Evolutionary conservation across 2,888 invertebrate genomes (phyloP), one percentile per base, ranked within the genome.

Genomic region (Gymnocheta viridis): DNA sequence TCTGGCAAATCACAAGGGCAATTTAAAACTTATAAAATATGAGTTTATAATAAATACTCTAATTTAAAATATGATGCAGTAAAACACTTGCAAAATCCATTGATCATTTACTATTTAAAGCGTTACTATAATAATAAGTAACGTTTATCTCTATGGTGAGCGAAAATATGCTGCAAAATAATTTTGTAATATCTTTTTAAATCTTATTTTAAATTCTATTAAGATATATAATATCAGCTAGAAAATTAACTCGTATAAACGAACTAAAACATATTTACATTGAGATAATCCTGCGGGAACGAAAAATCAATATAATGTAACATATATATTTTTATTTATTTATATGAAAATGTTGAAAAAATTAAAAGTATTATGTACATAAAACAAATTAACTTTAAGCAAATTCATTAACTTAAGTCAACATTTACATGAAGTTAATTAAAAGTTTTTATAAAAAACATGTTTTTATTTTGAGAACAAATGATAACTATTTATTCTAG

Each of bases 351-450:
- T 32, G 47, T 56, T 47, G 4, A 54, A 7, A 12, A 10, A 27
- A 58, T 5, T 9, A 49, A 2, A 14, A 51, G 12, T 51, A 24
- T 5, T 14, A 5, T 10, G 3, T 27, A 12, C 2, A 19, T n/a
- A 47, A 38, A 32, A n/a, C 32, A 32, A 38, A 69, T 19, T 6
- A 54, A 32, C n/a, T 64, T 54, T 29, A 38, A 47, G 47, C 66
- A 49, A 66, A 49, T 32, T 66, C 66, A 66, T 66, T 67, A 67
- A 49, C 66, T 49, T 49, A n/a, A 22, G 22, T 17, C 66, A 67
- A 49, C 22, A 67, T 67, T 67, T 67, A n/a, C 22, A 32, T 32
- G 32, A 32, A 56, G 9, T 29, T 32, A 4, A 54, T 0, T 12
- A 29, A 47, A 27, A 47, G 14, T 41, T 24, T 44, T 14, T 5